Base-by-base conservation (phyloP, 2,888 invertebrate species). In the Melanophora roralis region DNA sequence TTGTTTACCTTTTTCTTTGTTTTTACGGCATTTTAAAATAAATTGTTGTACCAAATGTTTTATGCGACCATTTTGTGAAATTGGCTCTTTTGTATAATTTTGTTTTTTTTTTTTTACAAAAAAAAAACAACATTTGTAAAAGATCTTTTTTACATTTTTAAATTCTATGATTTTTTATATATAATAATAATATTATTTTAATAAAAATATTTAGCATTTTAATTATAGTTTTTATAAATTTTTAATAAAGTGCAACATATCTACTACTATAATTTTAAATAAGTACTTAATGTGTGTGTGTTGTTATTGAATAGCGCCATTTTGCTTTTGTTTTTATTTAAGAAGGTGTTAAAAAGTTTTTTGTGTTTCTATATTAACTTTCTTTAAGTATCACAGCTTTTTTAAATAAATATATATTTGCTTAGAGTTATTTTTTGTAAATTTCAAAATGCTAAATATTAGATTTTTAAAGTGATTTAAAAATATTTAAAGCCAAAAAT, bases 311-410 rank as follows among this genome's bases (percentile, higher is more conserved):
- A 16, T 65, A 60, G 57, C 59, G 64, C 47, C 59, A 57, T 55
- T 65, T 64, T 43, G 32, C 62, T 59, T 34, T 32, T 49, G 21
- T 75, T 8, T 59, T 51, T 23, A 36, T 1, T 51, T 55, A 7
- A 59, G 43, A 64, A 21, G 40, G 14, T 57, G 14, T 53, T 53
- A 40, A 34, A 45, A 4, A 45, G 36, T 60, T 43, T 67, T 11
- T 51, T 36, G 12, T 38, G n/a, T 49, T 27, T 60, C 19, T 65
- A 0, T 55, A n/a, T 53, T 11, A 45, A 19, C 64, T 45, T 43
- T 60, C 49, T 34, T 55, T 80, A 38, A 64, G 67, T 80, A 80
- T 80, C 80, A 80, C 80, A 80, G 80, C 72, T 53, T 72, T 74
- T 34, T 57, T 45, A 34, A 47, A 9, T 12, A 43, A 38, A 34